Evolutionary conservation across 2,113 vertebrate genomes (phyloP).

Genomic region (Cinclus cinclus): DNA sequence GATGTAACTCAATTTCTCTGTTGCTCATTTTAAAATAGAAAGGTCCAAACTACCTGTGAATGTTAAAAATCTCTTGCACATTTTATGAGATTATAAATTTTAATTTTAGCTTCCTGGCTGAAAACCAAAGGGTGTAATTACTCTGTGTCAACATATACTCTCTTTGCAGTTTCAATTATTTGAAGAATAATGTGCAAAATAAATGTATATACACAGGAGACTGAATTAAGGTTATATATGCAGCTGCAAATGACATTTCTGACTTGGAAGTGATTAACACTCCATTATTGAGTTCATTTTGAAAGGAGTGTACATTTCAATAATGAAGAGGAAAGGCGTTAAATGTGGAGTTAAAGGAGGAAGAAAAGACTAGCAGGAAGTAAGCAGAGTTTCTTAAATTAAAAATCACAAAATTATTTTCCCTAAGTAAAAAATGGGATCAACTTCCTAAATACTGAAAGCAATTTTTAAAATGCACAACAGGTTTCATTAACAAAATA

Average conservation of each 20-base stretch:
- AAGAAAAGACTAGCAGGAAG: neutral
- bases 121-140: neutral
- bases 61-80: neutral
- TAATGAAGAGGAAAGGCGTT: neutral
- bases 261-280: constrained; percentile 19
- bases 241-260: neutral
- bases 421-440: neutral
- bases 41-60: neutral
- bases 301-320: neutral
- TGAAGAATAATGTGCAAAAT: constrained; percentile 4
- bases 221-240: neutral
- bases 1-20: neutral
- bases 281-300: neutral
- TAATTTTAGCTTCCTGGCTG: neutral
- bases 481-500: neutral
- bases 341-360: neutral
- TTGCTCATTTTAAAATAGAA: neutral
- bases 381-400: neutral
- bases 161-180: constrained; percentile 18
- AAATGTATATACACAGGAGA: neutral
- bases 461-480: neutral
- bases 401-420: neutral
- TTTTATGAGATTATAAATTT: constrained; percentile 29
- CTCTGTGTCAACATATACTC: neutral
- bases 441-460: neutral